Percentiles rank a stretch among this genome's conserved stretches.
These are phyloP conservation scores for Dermatemys mawii DNA, from an alignment of 2,113 vertebrate genomes.

Conservation along the genomic window DNA sequence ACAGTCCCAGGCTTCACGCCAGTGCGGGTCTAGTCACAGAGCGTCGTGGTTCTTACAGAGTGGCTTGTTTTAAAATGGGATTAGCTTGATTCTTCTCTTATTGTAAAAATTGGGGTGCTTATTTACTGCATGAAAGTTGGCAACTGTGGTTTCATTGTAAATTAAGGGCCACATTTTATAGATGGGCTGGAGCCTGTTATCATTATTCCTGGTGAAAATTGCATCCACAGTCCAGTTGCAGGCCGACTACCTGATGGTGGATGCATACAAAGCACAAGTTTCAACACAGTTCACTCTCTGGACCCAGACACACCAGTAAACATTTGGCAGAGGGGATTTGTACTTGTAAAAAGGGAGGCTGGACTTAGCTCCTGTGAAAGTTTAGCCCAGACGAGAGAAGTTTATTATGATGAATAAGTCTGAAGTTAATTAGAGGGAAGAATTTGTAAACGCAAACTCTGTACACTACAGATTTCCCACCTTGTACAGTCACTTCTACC, in stretches of 20 bases:
- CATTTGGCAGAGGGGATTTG: neutral
- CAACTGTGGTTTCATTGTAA: neutral
- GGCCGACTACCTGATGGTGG: neutral
- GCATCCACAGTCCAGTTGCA: neutral
- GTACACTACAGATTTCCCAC: neutral
- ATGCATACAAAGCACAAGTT: neutral
- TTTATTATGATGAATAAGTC: neutral
- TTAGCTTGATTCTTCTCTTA: too few species aligned
- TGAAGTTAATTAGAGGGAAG: neutral
- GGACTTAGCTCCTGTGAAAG: neutral
- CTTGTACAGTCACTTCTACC: neutral
- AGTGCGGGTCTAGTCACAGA: too few species aligned
- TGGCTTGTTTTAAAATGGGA: too few species aligned
- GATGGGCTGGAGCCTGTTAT: neutral
- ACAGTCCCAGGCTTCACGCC: too few species aligned
- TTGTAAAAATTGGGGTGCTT: too few species aligned
- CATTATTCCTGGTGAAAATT: neutral
- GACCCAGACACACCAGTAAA: neutral
- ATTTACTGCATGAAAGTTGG: too few species aligned
- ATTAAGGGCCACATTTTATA: neutral
- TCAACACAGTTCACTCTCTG: neutral
- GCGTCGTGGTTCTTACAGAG: too few species aligned
- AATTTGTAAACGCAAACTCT: fast-evolving
- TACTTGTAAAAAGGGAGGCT: neutral
- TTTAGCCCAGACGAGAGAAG: neutral